Evolutionary conservation across 2,797 vertebrate genomes (phyloP).

Genomic region (Chelon auratus): DNA sequence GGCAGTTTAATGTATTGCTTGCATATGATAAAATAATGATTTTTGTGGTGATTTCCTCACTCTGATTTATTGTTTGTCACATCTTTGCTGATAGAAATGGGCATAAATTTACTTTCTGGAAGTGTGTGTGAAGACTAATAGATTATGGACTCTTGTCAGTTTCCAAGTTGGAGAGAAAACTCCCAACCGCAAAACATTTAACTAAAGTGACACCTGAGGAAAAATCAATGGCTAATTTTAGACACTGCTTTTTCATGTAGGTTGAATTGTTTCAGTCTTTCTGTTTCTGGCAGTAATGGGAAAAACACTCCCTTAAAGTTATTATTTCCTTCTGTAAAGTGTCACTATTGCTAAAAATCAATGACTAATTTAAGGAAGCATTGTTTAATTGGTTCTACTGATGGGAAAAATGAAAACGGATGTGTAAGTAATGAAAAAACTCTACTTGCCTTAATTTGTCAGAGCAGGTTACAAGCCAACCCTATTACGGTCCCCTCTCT

Average conservation of each 20-base stretch:
- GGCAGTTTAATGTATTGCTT: neutral
- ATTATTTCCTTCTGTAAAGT: conserved; percentile 80
- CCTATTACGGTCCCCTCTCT: conserved; percentile 62
- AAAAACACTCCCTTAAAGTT: conserved; percentile 74
- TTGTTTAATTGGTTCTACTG: conserved; percentile 83
- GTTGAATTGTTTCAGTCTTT: conserved; percentile 73
- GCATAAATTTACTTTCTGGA: conserved; percentile 33
- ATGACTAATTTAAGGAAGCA: conserved; percentile 83
- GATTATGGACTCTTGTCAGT: conserved; percentile 67
- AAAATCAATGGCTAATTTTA: conserved; percentile 85
- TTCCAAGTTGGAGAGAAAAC: conserved; percentile 67
- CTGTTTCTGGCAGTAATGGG: conserved; percentile 68
- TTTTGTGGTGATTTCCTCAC: conserved; percentile 15
- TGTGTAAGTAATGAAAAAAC: conserved; percentile 82
- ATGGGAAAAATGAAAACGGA: conserved; percentile 84
- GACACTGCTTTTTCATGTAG: conserved; percentile 69
- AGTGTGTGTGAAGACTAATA: conserved; percentile 49
- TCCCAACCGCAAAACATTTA: conserved; percentile 73
- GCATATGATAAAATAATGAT: conserved; percentile 10
- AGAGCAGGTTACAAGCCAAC: conserved; percentile 68
- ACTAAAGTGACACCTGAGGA: conserved; percentile 80
- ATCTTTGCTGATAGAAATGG: neutral
- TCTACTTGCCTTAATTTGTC: conserved; percentile 83
- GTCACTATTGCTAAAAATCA: conserved; percentile 83
- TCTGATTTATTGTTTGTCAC: conserved; percentile 8